Conservation (phyloP, 2,797 vertebrate species). For the Neosilurus hyrtlii region DNA sequence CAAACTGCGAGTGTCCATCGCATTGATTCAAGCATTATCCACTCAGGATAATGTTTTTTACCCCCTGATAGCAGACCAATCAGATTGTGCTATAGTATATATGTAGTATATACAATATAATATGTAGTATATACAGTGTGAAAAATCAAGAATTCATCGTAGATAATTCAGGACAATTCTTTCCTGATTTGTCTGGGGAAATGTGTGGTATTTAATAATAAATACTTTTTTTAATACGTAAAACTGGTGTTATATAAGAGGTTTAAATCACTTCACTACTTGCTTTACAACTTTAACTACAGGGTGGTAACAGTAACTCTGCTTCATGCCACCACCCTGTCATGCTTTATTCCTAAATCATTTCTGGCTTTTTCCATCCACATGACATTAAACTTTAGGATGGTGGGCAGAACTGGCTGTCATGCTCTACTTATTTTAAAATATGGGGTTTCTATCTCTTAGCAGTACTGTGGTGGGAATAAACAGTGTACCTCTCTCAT, state of each 20-base stretch:
- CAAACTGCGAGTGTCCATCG: too few relatives aligned
- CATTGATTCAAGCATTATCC: too few relatives aligned
- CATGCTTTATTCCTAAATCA: constrained; percentile 2
- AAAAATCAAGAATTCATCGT: too few relatives aligned
- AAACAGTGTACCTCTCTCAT: constrained; percentile 79
- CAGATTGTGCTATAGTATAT: too few relatives aligned
- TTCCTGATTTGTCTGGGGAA: too few relatives aligned
- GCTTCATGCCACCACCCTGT: neutral
- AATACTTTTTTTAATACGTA: too few relatives aligned
- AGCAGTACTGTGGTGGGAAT: neutral
- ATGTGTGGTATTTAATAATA: neutral
- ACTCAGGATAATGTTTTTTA: too few relatives aligned
- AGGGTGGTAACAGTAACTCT: neutral
- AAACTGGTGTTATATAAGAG: neutral
- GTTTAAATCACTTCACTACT: neutral
- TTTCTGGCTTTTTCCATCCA: neutral
- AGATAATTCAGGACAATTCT: too few relatives aligned
- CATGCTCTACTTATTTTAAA: constrained; percentile 9
- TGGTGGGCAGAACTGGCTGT: neutral
- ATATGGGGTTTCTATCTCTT: neutral
- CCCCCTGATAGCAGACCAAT: too few relatives aligned
- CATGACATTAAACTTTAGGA: neutral
- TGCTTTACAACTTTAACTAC: neutral
- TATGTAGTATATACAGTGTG: too few relatives aligned
- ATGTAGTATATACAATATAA: too few relatives aligned